A percentile compares a stretch with the other conserved stretches of the same genome.
Evolutionary conservation across 1,140 invertebrate genomes (phyloP).

Genomic region (Orius laevigatus): DNA sequence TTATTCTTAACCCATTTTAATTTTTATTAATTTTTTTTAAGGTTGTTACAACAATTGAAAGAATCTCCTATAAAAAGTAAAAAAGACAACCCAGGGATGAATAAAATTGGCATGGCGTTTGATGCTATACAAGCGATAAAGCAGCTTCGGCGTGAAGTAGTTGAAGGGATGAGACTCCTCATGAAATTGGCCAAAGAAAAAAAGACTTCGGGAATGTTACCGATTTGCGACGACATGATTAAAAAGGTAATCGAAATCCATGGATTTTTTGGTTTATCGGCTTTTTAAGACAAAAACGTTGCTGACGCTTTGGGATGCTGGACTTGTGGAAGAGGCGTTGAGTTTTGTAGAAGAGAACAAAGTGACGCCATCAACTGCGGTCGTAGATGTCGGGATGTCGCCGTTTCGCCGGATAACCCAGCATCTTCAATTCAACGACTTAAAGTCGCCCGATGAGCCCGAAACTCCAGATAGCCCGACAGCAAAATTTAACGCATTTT

Average conservation of each 20-base stretch:
- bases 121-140: conserved; percentile 65
- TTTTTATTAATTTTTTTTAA: conserved; percentile 24
- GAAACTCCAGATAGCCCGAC: conserved; percentile 44
- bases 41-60: conserved; percentile 65
- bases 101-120: conserved; percentile 61
- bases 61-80: conserved; percentile 48
- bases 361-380: conserved; percentile 18
- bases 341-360: conserved; percentile 60
- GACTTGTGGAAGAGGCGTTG: conserved; percentile 66
- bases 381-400: conserved; percentile 31
- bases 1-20: conserved; percentile 14
- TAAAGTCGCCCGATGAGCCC: conserved; percentile 52
- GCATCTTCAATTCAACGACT: conserved; percentile 48
- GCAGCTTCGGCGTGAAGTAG: conserved; percentile 55
- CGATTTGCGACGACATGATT: conserved; percentile 61
- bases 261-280: background rate
- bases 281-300: conserved; percentile 46
- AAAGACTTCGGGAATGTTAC: conserved; percentile 52
- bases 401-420: conserved; percentile 61
- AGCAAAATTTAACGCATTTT: conserved; percentile 29
- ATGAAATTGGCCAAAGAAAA: conserved; percentile 54
- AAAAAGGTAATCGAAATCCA: conserved; percentile 32
- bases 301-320: conserved; percentile 64
- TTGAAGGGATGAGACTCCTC: conserved; percentile 56
- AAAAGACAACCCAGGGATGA: conserved; percentile 39